Evolutionary conservation across 2,113 vertebrate genomes (phyloP).

Genomic region (Eulemur rufifrons): DNA sequence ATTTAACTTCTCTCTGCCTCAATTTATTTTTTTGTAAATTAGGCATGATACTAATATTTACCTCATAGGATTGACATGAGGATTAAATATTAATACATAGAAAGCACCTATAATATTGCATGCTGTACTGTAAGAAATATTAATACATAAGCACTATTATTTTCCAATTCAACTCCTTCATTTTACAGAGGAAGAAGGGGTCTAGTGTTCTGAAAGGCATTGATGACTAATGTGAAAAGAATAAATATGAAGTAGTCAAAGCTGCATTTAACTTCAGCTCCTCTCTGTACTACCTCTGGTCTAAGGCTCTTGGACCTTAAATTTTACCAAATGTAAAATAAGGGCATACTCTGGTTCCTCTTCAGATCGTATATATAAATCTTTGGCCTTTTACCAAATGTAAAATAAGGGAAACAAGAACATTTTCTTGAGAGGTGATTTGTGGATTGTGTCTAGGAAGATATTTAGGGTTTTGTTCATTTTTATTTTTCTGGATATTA

Average conservation of each 20-base stretch:
- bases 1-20: neutral
- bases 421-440: neutral
- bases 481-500: neutral
- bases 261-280: neutral
- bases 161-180: neutral
- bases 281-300: neutral
- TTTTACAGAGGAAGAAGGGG: neutral
- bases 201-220: neutral
- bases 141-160: neutral
- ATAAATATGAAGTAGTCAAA: neutral
- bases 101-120: neutral
- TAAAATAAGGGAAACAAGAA: neutral
- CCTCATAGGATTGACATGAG: neutral
- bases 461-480: neutral
- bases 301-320: neutral
- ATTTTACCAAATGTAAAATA: neutral
- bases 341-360: too few relatives aligned
- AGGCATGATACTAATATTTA: neutral
- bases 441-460: neutral
- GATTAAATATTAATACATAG: neutral
- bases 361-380: too few relatives aligned
- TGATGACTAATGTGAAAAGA: neutral
- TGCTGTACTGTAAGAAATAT: neutral
- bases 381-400: too few relatives aligned
- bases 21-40: neutral